These are phyloP conservation scores for Euzophera pinguis DNA, from an alignment of 2,888 invertebrate genomes.

Conservation along the genomic window DNA sequence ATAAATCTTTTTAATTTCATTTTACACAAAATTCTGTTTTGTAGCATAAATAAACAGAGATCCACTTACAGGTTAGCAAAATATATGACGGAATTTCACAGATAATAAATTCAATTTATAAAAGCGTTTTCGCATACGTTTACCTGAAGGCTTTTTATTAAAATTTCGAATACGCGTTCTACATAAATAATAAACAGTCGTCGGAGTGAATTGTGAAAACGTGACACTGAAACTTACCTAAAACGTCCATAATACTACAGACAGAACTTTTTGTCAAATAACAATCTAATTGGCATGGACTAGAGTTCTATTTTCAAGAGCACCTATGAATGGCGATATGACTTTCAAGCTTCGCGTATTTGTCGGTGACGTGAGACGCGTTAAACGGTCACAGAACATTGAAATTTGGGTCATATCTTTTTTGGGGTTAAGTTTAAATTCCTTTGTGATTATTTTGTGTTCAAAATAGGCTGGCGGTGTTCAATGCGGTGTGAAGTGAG, in stretches of 20 bases:
- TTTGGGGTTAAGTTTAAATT: slow-evolving; percentile 46
- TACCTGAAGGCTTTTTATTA: slow-evolving; percentile 34
- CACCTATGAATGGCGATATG: slow-evolving; percentile 36
- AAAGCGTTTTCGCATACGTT: slow-evolving; percentile 21
- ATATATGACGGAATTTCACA: slow-evolving; percentile 13
- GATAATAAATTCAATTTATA: slow-evolving; percentile 16
- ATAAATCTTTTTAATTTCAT: no score
- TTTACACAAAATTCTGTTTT: not conserved
- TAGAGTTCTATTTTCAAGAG: slow-evolving; percentile 41
- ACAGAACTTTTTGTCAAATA: slow-evolving; percentile 22
- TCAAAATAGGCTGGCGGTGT: slow-evolving; percentile 44
- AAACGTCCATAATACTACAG: slow-evolving; percentile 32
- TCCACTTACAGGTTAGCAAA: slow-evolving; percentile 3
- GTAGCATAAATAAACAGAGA: not conserved
- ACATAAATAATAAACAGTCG: slow-evolving; percentile 55
- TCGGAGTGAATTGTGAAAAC: slow-evolving; percentile 51
- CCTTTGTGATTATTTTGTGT: slow-evolving; percentile 50
- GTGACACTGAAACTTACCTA: slow-evolving; percentile 49
- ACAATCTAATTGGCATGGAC: slow-evolving; percentile 28
- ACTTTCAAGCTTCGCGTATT: slow-evolving; percentile 43
- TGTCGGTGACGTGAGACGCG: slow-evolving; percentile 57
- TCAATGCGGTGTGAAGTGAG: slow-evolving; percentile 56
- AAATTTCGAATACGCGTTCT: slow-evolving; percentile 40
- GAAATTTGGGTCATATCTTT: slow-evolving; percentile 43
- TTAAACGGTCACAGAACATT: slow-evolving; percentile 44